A percentile compares a stretch with the other conserved stretches of the same genome.
These are phyloP conservation scores for Pleuronectes platessa DNA, from an alignment of 2,113 vertebrate genomes.

Conservation along the genomic window DNA sequence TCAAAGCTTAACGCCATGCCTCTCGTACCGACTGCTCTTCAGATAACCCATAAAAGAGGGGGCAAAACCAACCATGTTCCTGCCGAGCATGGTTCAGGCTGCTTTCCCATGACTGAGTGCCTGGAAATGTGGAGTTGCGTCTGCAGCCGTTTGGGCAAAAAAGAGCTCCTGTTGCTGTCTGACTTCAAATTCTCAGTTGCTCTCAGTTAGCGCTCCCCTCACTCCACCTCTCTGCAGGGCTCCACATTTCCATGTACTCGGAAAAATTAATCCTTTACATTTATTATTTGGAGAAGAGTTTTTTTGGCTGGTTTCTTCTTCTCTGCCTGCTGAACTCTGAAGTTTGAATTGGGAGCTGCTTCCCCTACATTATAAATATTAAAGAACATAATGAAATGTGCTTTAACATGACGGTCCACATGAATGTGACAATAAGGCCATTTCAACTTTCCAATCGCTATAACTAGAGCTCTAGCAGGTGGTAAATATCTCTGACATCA, in stretches of 20 bases:
- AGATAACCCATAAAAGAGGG: constrained; percentile 82
- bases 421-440: constrained; percentile 84
- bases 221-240: constrained; percentile 41
- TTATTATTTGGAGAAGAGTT: constrained; percentile 77
- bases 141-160: constrained; percentile 52
- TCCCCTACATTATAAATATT: constrained; percentile 62
- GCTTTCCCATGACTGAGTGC: constrained; percentile 77
- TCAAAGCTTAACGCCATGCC: constrained; percentile 72
- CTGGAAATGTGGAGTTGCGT: constrained; percentile 75
- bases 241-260: constrained; percentile 78
- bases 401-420: constrained; percentile 78
- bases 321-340: constrained; percentile 75
- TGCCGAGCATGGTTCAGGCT: constrained; percentile 79
- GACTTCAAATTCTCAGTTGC: constrained; percentile 24
- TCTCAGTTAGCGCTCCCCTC: constrained; percentile 45
- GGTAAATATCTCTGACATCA: constrained; percentile 54
- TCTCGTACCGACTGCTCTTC: constrained; percentile 72
- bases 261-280: constrained; percentile 73
- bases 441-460: constrained; percentile 79
- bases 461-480: constrained; percentile 60
- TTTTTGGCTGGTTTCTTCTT: constrained; percentile 76
- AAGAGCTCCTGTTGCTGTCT: constrained; percentile 8
- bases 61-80: constrained; percentile 81
- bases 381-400: constrained; percentile 78
- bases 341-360: constrained; percentile 69